Conservation (phyloP, 1,140 invertebrate genomes). For the Drosophila malerkotliana region DNA sequence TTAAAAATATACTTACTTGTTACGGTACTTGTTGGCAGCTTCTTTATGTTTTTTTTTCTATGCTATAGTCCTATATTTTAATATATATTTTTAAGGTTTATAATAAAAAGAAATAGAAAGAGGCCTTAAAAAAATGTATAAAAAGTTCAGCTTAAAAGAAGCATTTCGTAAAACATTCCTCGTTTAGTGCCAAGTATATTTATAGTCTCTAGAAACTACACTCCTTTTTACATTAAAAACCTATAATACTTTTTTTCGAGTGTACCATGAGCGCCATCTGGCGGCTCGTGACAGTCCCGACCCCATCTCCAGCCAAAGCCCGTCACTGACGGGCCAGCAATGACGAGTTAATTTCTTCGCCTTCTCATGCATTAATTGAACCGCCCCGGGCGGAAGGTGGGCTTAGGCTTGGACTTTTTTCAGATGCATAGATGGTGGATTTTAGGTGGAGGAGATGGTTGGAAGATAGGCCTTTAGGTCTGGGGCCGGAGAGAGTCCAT, state of each 20-base stretch:
- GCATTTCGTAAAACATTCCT: too few relatives aligned
- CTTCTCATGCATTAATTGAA: conserved; percentile 73
- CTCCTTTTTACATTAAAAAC: not conserved
- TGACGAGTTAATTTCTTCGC: conserved; percentile 79
- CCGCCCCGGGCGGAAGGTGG: conserved; percentile 33
- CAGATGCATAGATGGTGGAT: not conserved
- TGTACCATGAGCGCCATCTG: conserved; percentile 62
- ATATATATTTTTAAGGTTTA: too few relatives aligned
- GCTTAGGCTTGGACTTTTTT: conserved; percentile 8
- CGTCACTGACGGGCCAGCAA: conserved; percentile 57
- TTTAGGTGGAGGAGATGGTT: conserved; percentile 11
- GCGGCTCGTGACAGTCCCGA: conserved; percentile 68
- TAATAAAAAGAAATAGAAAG: too few relatives aligned
- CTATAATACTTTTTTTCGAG: conserved; percentile 44
- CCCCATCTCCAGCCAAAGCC: conserved; percentile 31
- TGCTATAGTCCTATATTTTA: too few relatives aligned
- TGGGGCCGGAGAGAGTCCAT: conserved; percentile 11
- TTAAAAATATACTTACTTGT: too few relatives aligned
- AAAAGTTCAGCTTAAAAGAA: too few relatives aligned
- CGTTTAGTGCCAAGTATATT: not conserved
- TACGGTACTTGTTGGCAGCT: too few relatives aligned
- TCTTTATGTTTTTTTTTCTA: too few relatives aligned
- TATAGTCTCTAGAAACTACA: not conserved
- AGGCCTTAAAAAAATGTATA: too few relatives aligned
- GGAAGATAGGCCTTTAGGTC: not conserved